A percentile compares a stretch with the other conserved stretches of the same genome.
These are phyloP conservation scores for Apocheima hispidaria DNA, from an alignment of 2,888 invertebrate species.

Conservation along the genomic window DNA sequence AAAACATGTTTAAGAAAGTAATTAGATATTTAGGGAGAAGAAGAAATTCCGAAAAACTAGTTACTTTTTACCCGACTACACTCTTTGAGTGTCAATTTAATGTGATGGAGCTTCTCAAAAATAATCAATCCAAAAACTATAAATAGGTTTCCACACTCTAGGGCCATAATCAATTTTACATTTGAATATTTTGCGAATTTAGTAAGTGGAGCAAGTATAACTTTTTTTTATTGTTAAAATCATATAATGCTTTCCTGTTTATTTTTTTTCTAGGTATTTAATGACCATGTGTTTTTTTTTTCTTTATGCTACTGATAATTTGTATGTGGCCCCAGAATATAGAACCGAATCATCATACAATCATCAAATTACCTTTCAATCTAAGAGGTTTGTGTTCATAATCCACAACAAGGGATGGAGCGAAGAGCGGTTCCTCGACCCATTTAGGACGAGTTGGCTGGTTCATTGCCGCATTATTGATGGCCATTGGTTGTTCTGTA, in stretches of 20 bases:
- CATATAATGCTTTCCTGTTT: too few species aligned
- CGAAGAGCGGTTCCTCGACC: conserved; percentile 80
- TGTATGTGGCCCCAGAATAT: conserved; percentile 29
- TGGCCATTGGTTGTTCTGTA: conserved; percentile 32
- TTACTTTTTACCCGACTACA: background rate
- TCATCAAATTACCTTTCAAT: conserved; percentile 82
- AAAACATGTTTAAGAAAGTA: background rate
- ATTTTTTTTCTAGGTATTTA: too few species aligned
- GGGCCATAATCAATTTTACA: conserved; percentile 8
- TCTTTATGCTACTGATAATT: background rate
- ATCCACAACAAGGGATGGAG: conserved; percentile 88
- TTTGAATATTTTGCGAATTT: background rate
- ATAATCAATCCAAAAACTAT: background rate
- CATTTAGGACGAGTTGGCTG: conserved; percentile 55
- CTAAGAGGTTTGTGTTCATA: conserved; percentile 89
- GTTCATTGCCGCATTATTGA: conserved; percentile 41
- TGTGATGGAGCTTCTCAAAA: background rate
- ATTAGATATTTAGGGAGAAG: too few species aligned
- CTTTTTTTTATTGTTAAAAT: too few species aligned
- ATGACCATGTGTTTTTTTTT: too few species aligned
- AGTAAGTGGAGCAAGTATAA: background rate
- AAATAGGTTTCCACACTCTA: conserved; percentile 27
- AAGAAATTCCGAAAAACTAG: background rate
- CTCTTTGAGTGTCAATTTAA: background rate
- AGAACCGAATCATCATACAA: conserved; percentile 19